Percentiles rank a stretch among this genome's conserved stretches.
phyloP scores from a whole-genome alignment of 2,888 invertebrate species.

The Magallana nippona region DNA sequence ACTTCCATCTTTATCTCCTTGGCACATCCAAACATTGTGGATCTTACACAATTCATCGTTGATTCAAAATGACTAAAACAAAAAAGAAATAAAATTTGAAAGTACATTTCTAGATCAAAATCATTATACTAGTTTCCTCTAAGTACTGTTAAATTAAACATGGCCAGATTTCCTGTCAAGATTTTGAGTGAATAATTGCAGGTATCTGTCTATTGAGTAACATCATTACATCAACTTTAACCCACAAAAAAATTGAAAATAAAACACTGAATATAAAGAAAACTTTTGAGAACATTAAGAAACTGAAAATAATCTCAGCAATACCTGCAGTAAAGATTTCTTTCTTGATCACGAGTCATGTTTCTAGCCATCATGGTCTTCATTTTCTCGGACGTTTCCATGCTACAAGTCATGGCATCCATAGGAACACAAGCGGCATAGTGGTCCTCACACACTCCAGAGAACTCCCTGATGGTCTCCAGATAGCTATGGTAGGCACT shows the following conservation, averaged over 20 bases:
- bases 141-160: too few relatives aligned
- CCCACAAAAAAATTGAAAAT: too few relatives aligned
- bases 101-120: too few relatives aligned
- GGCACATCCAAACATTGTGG: slow-evolving; percentile 34
- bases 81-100: too few relatives aligned
- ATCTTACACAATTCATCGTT: slow-evolving; percentile 33
- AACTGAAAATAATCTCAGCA: background rate
- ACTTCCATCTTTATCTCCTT: slow-evolving; percentile 1
- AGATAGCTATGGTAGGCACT: slow-evolving; percentile 11
- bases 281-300: too few relatives aligned
- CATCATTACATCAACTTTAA: too few relatives aligned
- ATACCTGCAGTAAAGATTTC: slow-evolving; percentile 19
- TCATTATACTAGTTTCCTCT: too few relatives aligned
- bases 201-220: too few relatives aligned
- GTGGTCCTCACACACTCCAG: slow-evolving; percentile 40
- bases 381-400: slow-evolving; percentile 2
- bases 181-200: too few relatives aligned
- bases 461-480: slow-evolving; percentile 24
- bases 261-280: too few relatives aligned
- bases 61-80: slow-evolving; percentile 9
- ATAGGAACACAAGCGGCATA: slow-evolving; percentile 39
- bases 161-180: too few relatives aligned
- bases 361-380: slow-evolving; percentile 17
- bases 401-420: slow-evolving; percentile 45
- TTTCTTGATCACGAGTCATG: slow-evolving; percentile 1